Conservation (phyloP, 2,797 vertebrate genomes). For the Anisognathus igniventris region DNA sequence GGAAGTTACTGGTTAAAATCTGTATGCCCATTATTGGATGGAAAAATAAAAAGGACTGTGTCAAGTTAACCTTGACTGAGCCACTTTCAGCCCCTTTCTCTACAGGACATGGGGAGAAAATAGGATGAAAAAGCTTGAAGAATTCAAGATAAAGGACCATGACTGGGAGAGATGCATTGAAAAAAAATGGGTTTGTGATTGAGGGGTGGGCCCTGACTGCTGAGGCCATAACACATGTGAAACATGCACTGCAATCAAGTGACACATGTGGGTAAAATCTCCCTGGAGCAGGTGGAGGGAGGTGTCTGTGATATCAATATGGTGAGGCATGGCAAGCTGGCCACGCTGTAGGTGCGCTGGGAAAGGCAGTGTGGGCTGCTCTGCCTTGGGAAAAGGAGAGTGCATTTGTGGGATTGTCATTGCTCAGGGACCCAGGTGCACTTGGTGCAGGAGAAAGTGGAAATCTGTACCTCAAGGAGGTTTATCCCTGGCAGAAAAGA, state of each 20-base stretch:
- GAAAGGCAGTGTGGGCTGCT: background rate
- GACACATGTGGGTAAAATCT: background rate
- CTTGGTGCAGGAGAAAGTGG: background rate
- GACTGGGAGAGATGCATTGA: background rate
- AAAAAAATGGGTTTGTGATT: background rate
- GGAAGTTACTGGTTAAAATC: background rate
- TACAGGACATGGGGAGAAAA: background rate
- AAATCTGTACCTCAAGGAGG: background rate
- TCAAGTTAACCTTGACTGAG: background rate
- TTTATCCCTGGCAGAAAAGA: background rate
- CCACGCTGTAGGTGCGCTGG: background rate
- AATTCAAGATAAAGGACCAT: background rate
- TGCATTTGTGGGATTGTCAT: background rate
- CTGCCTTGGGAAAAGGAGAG: background rate
- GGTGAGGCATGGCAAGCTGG: background rate
- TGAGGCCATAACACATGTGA: background rate
- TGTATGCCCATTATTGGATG: accelerated
- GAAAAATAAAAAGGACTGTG: background rate
- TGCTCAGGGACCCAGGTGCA: background rate
- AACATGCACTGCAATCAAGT: background rate
- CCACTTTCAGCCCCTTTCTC: background rate
- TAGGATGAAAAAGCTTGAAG: background rate
- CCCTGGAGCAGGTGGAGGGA: background rate
- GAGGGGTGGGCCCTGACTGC: background rate
- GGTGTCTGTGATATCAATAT: background rate